Evolutionary conservation across 2,797 vertebrate genomes (phyloP), one percentile per base, ranked within the genome.

Genomic region (Rhinogobio ventralis): DNA sequence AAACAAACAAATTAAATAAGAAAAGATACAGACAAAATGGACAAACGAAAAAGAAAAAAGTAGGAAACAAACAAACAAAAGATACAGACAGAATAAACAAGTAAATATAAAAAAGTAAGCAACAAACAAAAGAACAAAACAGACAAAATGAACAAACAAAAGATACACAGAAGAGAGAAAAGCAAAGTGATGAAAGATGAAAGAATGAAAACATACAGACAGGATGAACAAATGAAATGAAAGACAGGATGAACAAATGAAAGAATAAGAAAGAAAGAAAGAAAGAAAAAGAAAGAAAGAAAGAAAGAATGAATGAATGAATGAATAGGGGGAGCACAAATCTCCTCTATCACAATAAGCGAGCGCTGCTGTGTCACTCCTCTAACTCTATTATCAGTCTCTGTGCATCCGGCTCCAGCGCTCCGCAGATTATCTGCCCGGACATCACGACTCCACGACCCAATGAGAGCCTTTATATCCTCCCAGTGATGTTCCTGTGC

Each of bases 301-400:
- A 4, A 39, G 1, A 33, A 67, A 33, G 11, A 15, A 55, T 55
- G 25, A 45, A 45, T 19, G 6, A 4, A 42, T 15, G 17, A 45
- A 30, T 30, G 64, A 62, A 64, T 49, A 5, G 45, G 1, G 0
- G 4, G 11, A 75, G 73, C 30, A 75, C 30, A 57, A 8, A 60
- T 39, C 33, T 76, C 33, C 13, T 57, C 5, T 14, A 42, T 76
- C 53, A 77, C 3, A 57, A 36, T 55, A 17, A 75, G 30, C 15
- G 33, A 57, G 14, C 8, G 4, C 23, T 55, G 30, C 23, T 14
- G 66, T 71, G 67, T 51, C 20, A n/a, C 28, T 46, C 8, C 69
- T 82, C 69, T 74, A 82, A 64, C 55, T 74, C 81, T 36, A 74
- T 74, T 74, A 82, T 64, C 68, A 82, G 69, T 62, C 69, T 82